These are phyloP conservation scores for Antheraea assamensis DNA, from an alignment of 2,888 invertebrate genomes.

Conservation along the genomic window DNA sequence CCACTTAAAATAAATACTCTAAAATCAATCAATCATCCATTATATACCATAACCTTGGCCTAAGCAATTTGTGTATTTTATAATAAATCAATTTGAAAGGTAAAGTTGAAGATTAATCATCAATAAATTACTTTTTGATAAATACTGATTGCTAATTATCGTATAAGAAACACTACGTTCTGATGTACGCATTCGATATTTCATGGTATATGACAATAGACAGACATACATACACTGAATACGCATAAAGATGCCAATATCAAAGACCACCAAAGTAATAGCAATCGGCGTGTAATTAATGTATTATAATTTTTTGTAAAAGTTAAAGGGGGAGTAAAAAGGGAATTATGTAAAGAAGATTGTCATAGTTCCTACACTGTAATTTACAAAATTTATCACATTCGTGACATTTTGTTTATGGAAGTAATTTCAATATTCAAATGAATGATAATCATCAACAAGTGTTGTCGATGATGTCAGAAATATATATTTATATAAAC, in stretches of 20 bases:
- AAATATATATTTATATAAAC: neutral
- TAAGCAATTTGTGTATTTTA: neutral
- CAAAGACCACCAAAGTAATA: slow-evolving; percentile 6
- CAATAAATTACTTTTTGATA: neutral
- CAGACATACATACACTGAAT: slow-evolving; percentile 17
- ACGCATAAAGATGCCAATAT: slow-evolving; percentile 10
- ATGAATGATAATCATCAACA: neutral
- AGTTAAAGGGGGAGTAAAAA: too few relatives aligned
- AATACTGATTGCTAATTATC: neutral
- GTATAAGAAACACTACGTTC: neutral
- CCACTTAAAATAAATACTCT: neutral
- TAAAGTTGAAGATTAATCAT: neutral
- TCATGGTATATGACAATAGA: slow-evolving; percentile 13
- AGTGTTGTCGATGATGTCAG: neutral
- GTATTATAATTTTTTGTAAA: neutral
- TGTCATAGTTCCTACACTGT: neutral
- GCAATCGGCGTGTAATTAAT: neutral
- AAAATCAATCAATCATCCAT: neutral
- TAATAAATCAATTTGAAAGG: neutral
- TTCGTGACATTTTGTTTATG: neutral
- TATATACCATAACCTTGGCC: neutral
- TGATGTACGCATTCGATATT: neutral
- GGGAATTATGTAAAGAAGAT: neutral
- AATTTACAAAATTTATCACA: neutral
- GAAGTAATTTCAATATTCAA: neutral